Evolutionary conservation across 2,113 vertebrate genomes (phyloP), one percentile per base, ranked within the genome.

Genomic region (Dicerorhinus sumatrensis): DNA sequence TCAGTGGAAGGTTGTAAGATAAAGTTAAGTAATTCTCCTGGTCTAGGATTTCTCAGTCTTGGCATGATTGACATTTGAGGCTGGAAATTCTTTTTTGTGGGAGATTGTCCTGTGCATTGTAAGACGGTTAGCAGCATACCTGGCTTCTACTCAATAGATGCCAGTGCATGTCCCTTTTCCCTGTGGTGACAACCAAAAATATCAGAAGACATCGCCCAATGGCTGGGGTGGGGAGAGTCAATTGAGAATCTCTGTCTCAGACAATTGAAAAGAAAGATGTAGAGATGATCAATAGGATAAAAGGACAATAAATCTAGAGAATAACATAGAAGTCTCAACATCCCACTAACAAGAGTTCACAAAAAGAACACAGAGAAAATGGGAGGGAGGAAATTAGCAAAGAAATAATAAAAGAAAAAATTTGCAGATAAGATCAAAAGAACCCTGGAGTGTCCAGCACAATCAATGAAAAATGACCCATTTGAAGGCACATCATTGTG

Each of bases 401-500:
- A 89, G 54, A 97, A 76, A 70, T 79, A 65, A 58, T 18, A 48
- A 62, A 72, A 65, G 12, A 39, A 80, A 81, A 95, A 70, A 48
- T 39, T 79, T 69, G 12, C 79, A 89, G 86, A 42, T 83, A 67
- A 84, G 20, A 83, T 85, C 5, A 39, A 91, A 96, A 93, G 36
- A 39, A 82, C 39, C 10, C 16, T 13, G 46, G n/a, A 20, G 3
- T 42, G 29, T 81, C 23, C n/a, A 92, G 18, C 36, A 76, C 42
- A 65, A 89, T 36, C 56, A 69, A 6, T 80, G 56, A 76, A 39
- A 87, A 96, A 77, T 48, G 63, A 79, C 29, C 17, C 23, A 62
- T 94, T 91, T 58, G 65, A 77, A 96, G 75, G 65, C n/a, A 91
- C 6, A n/a, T 86, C 39, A 54, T 60, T 73, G 42, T 94, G 81